A percentile compares a stretch with the other conserved stretches of the same genome.
phyloP scores from a whole-genome alignment of 2,113 vertebrate species.

The Stercorarius parasiticus region DNA sequence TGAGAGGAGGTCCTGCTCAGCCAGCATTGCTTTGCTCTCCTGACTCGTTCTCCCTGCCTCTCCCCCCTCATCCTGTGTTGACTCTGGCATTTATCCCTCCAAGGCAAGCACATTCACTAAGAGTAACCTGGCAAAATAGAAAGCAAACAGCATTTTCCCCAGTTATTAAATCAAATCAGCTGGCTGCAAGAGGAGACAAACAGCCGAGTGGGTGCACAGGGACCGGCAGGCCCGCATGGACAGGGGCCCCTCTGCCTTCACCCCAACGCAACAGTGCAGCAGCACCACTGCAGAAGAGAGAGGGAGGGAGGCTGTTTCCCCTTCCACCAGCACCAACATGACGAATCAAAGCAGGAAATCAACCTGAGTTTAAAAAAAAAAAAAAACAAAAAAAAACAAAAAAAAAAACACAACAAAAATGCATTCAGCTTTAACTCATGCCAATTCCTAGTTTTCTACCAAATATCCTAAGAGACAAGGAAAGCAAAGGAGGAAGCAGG shows the following conservation, averaged over 20 bases:
- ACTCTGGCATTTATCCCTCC: neutral
- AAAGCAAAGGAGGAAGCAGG: neutral
- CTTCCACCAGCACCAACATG: neutral
- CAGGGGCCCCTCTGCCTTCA: neutral
- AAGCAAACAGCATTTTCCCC: neutral
- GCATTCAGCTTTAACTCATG: neutral
- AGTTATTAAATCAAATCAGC: neutral
- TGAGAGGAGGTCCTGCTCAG: neutral
- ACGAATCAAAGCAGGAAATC: neutral
- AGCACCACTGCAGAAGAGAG: neutral
- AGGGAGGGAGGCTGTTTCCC: neutral
- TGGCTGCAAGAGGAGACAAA: neutral
- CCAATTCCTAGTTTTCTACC: neutral
- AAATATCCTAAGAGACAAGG: neutral
- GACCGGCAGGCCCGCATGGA: neutral
- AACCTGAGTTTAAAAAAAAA: neutral
- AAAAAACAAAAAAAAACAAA: neutral
- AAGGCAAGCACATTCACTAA: neutral
- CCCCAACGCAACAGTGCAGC: accelerated
- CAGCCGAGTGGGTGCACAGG: accelerated
- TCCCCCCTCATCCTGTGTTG: neutral
- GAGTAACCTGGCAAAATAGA: neutral
- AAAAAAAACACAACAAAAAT: neutral
- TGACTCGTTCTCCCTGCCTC: neutral
- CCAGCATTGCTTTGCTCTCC: neutral